Percentiles rank a stretch among this genome's conserved stretches.
These are phyloP conservation scores for Lutraria rhynchaena DNA, from an alignment of 1,140 invertebrate genomes.

Conservation along the genomic window DNA sequence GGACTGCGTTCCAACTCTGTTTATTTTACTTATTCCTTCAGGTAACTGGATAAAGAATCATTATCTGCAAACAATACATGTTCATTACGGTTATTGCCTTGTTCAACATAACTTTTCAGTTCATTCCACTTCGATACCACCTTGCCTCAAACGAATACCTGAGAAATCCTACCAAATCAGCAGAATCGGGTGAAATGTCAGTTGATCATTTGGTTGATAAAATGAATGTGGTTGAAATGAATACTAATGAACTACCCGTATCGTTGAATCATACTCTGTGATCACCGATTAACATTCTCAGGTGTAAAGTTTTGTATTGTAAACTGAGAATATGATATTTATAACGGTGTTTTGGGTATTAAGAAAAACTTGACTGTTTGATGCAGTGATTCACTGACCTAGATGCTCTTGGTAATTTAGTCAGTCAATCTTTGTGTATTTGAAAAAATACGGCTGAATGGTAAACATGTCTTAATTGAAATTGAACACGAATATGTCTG, in stretches of 20 bases:
- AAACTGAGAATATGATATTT: conserved; percentile 41
- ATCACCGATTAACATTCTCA: conserved; percentile 52
- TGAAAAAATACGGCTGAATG: too few species aligned
- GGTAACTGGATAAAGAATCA: too few species aligned
- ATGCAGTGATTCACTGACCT: conserved; percentile 13
- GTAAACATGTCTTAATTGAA: too few species aligned
- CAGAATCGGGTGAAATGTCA: conserved; percentile 33
- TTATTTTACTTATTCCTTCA: too few species aligned
- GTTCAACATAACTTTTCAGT: too few species aligned
- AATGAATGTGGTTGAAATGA: conserved; percentile 48
- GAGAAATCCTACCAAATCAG: conserved; percentile 3
- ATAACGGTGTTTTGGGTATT: conserved; percentile 28
- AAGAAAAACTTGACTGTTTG: conserved; percentile 15
- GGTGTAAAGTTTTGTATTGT: conserved; percentile 42
- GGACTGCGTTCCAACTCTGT: too few species aligned
- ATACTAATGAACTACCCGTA: conserved; percentile 48
- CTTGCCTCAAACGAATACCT: neutral
- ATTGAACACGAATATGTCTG: too few species aligned
- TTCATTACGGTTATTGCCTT: too few species aligned
- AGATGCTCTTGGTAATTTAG: neutral
- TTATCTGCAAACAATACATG: too few species aligned
- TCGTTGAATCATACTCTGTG: conserved; percentile 25
- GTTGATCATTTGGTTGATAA: conserved; percentile 17
- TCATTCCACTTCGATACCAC: neutral
- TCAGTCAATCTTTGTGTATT: too few species aligned